Evolutionary conservation across 2,888 invertebrate genomes (phyloP), one percentile per base, ranked within the genome.

Genomic region (Caenorhabditis imperialis): DNA sequence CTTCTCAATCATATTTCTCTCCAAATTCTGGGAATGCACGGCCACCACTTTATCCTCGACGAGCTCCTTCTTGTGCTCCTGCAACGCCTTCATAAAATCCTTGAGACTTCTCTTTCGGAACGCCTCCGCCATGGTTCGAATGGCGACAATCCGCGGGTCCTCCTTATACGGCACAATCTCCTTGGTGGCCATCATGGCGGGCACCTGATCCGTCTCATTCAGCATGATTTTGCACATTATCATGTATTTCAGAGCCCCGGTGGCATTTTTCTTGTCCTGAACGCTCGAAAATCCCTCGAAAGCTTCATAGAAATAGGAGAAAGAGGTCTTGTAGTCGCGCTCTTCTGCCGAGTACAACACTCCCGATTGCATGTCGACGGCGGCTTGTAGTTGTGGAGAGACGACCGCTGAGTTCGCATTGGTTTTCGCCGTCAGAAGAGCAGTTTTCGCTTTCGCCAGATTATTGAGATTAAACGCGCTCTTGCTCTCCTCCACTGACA

Each of bases 321-420:
- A 99, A 48, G 97, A 98, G 69, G 99, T 99, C 91, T 99, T 99
- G 89, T 99, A 99, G 89, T 99, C 99, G 84, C 94, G 93, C 89
- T 99, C 99, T 89, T 99, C 99, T 12, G 98, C 98, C 14, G 99
- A 98, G 90, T 99, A 99, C 65, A 99, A 90, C 83, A 99, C 96
- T 50, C 97, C 97, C 5, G 98, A 97, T 89, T 98, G 97, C 81
- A 97, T 91, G 90, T 99, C 99, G 40, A 99, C 91, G 10, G 96
- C 93, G 12, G 98, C 97, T 90, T 99, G 97, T 91, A 74, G 62
- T 57, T 69, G 60, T 4, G 61, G 47, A 1, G 70, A 61, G 1
- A 98, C 91, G 97, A 93, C 99, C 85, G 99, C 97, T 8, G 96
- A 95, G 90, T 99, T 99, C 7, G 99, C 98, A 54, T 98, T 99